Percentiles rank a stretch among this genome's conserved stretches.
phyloP scores from a whole-genome alignment of 2,797 vertebrate species.

The Apodemus agrarius region DNA sequence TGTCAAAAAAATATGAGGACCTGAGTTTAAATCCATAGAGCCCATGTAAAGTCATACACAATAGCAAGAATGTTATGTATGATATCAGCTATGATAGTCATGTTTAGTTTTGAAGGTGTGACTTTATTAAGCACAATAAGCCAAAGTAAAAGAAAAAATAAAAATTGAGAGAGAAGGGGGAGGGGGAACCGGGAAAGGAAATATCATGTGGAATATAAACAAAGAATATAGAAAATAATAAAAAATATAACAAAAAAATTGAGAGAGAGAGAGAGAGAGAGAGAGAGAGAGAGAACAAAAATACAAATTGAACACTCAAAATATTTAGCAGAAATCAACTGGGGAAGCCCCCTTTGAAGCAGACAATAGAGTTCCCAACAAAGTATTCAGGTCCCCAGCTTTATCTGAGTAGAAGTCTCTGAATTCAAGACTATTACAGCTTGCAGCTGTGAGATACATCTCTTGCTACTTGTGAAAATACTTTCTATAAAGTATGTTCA shows the following conservation, averaged over 20 bases:
- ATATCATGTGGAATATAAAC: too few relatives aligned
- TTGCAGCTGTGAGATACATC: not conserved
- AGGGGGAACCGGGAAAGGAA: too few relatives aligned
- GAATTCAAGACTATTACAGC: not conserved
- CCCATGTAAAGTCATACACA: not conserved
- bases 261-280: too few relatives aligned
- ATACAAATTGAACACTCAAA: not conserved
- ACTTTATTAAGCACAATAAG: not conserved
- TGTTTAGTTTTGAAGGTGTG: not conserved
- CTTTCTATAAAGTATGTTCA: not conserved
- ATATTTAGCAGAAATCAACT: not conserved
- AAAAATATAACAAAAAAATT: too few relatives aligned
- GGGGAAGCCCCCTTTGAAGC: not conserved
- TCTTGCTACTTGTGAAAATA: not conserved
- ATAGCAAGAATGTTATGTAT: not conserved
- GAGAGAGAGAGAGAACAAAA: not conserved
- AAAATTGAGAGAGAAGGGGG: not conserved
- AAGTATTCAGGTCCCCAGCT: not conserved
- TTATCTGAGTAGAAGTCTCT: not conserved
- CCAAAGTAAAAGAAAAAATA: not conserved
- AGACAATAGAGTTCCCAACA: not conserved
- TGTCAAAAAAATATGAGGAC: not conserved
- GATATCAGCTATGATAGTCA: not conserved
- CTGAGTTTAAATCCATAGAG: not conserved
- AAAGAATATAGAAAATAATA: too few relatives aligned